Evolutionary conservation across 2,888 invertebrate species (phyloP).

Genomic region (Dryococelus australis): DNA sequence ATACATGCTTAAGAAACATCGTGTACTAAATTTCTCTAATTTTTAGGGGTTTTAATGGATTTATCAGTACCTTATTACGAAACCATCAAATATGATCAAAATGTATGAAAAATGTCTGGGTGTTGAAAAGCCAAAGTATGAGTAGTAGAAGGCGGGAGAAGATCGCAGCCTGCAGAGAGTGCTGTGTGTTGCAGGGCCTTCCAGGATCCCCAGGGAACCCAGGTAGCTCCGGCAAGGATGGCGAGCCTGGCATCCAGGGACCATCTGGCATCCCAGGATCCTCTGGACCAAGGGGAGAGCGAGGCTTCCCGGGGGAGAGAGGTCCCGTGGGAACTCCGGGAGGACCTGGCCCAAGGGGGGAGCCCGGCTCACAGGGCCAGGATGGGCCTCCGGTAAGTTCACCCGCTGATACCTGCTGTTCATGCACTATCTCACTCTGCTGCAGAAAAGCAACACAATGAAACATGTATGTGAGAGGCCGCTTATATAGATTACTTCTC

Average conservation of each 20-base stretch:
- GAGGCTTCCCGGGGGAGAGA: conserved; percentile 79
- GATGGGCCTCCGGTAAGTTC: conserved; percentile 72
- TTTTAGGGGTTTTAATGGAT: too few species aligned
- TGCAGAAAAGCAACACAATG: background rate
- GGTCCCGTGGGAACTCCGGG: conserved; percentile 75
- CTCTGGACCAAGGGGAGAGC: conserved; percentile 65
- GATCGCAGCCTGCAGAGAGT: too few species aligned
- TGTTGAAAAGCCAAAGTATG: too few species aligned
- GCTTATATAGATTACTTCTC: background rate
- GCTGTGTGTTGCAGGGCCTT: conserved; percentile 63
- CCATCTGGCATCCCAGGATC: conserved; percentile 67
- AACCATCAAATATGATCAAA: too few species aligned
- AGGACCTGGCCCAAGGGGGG: conserved; percentile 70
- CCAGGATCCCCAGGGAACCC: conserved; percentile 77
- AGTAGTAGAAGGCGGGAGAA: too few species aligned
- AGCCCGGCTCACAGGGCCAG: conserved; percentile 70
- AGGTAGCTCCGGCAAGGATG: conserved; percentile 82
- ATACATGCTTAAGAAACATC: too few species aligned
- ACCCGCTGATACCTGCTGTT: background rate
- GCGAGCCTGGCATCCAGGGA: conserved; percentile 76
- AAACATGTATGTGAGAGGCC: background rate
- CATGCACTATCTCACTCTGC: background rate
- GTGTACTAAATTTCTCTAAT: too few species aligned
- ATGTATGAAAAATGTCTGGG: too few species aligned
- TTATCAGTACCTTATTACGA: too few species aligned